Conservation (phyloP, 2,888 invertebrate species). For the Drosophila greeni region DNA sequence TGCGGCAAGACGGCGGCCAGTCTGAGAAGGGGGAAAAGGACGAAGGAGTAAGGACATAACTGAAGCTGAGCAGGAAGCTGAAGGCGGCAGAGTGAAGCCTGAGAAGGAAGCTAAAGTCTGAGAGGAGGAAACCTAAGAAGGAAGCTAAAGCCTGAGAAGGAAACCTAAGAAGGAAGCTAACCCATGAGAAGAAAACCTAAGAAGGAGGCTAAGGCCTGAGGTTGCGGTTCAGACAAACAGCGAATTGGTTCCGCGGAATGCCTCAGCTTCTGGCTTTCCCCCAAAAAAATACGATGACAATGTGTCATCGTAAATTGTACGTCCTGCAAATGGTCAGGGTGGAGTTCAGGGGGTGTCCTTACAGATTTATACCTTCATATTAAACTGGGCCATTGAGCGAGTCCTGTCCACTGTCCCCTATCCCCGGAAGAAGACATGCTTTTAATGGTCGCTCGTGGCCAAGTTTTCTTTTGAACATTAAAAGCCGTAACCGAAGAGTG, state of each 20-base stretch:
- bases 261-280: slow-evolving; percentile 8
- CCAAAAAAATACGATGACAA: slow-evolving; percentile 53
- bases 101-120: too few species aligned
- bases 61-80: not conserved
- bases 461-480: slow-evolving; percentile 9
- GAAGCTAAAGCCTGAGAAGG: not conserved
- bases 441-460: slow-evolving; percentile 1
- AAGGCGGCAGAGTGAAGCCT: not conserved
- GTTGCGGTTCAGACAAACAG: slow-evolving; percentile 34
- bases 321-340: slow-evolving; percentile 29
- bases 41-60: too few species aligned
- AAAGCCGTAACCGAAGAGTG: not conserved
- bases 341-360: too few species aligned
- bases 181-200: too few species aligned
- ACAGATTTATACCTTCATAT: slow-evolving; percentile 74
- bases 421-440: not conserved
- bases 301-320: slow-evolving; percentile 74
- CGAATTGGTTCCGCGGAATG: slow-evolving; percentile 42
- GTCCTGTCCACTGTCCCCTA: not conserved
- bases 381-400: slow-evolving; percentile 42
- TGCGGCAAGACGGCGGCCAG: slow-evolving; percentile 50
- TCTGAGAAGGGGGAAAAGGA: not conserved
- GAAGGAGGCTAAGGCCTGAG: too few species aligned
- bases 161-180: too few species aligned
- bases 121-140: too few species aligned